Base-by-base conservation (phyloP, 2,888 invertebrate genomes). In the Cactoblastis cactorum region DNA sequence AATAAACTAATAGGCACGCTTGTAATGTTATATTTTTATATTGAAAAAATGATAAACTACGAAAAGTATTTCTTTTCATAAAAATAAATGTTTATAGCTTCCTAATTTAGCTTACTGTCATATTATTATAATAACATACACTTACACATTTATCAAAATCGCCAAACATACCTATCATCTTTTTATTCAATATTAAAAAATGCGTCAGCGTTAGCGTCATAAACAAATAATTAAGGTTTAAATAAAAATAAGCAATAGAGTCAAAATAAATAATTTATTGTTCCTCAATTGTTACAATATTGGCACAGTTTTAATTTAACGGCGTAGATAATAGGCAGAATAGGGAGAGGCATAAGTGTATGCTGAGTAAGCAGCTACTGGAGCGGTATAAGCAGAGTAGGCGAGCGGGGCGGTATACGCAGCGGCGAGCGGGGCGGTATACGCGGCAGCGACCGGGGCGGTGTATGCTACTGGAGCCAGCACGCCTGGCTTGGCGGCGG, bases 321-420 rank as follows among this genome's bases (percentile, higher is more conserved):
- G 34, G 6, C 34, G 34, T 35, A 22, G 12, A 35, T 51, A 54
- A 32, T 54, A 54, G 8, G 54, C 54, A 32, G 51, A 49, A 58
- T 79, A 78, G 1, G 79, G 78, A 5, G 79, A 67, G 1, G 74
- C 75, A 57, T 80, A 80, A 1, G 65, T 55, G 62, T 78, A 79
- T 1, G 77, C 69, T 0, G 80, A 74, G 65, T 79, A 80, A 8
- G 77, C 72, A 34, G 71, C 59, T 3, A 73, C 71, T 1, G 71
- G 65, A 22, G 69, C 67, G 28, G 65, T 60, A 58, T 69, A 71
- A 15, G 71, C 63, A 15, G 68, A 66, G 55, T 63, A 61, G 32
- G 54, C 52, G 22, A 75, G 62, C 11, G 75, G 74, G 1, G 80
- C 75, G 50, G 88, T 84, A 54, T 91, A 85, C 51, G 85, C 89